Evolutionary conservation across 2,888 invertebrate species (phyloP).

Genomic region (Cabera pusaria): DNA sequence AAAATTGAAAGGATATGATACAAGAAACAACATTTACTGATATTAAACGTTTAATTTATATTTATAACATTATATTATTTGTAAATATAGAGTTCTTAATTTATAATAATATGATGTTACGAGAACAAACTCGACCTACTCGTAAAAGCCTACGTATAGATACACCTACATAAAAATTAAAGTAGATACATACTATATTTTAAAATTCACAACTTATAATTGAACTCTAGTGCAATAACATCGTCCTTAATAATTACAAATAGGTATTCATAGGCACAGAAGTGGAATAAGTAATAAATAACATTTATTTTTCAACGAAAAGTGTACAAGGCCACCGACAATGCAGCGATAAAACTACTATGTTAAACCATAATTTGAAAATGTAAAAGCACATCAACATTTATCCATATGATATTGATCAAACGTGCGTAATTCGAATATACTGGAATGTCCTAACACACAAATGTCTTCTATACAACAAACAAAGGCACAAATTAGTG

Average conservation of each 20-base stretch:
- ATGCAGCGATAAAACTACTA: conserved; percentile 7
- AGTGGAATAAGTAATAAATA: conserved; percentile 68
- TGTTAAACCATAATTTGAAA: conserved; percentile 4
- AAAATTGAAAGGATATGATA: too few relatives aligned
- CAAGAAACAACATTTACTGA: conserved; percentile 33
- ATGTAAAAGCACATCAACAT: conserved; percentile 23
- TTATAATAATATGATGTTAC: conserved; percentile 71
- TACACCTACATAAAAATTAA: conserved; percentile 48
- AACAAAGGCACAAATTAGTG: conserved; percentile 78
- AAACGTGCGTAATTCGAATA: conserved; percentile 62
- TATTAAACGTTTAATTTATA: conserved; percentile 82
- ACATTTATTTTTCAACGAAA: conserved; percentile 65
- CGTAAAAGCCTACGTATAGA: conserved; percentile 66
- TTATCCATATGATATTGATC: conserved; percentile 34
- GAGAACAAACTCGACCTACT: conserved; percentile 76
- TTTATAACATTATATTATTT: conserved; percentile 83
- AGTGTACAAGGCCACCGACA: conserved; percentile 24
- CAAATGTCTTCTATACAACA: conserved; percentile 59
- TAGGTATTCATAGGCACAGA: conserved; percentile 72
- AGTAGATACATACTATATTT: conserved; percentile 56
- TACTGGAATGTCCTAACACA: conserved; percentile 70
- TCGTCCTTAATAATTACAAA: conserved; percentile 52
- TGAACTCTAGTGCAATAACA: conserved; percentile 72
- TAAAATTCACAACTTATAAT: conserved; percentile 65
- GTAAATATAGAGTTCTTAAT: conserved; percentile 82